Evolutionary conservation across 1,140 invertebrate genomes (phyloP), one percentile per base, ranked within the genome.

Genomic region (Euura lappo): DNA sequence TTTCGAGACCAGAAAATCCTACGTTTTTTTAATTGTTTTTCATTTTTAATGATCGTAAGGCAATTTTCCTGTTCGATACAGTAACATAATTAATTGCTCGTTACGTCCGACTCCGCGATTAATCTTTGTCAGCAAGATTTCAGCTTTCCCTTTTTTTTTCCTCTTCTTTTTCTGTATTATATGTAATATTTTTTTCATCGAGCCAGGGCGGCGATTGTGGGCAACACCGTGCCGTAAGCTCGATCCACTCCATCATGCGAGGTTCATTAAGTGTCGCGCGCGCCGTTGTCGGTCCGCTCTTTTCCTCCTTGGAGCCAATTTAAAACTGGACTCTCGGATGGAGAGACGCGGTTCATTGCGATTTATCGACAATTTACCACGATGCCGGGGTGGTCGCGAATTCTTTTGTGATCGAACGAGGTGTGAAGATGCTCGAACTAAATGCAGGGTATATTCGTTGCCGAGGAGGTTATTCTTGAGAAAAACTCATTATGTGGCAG

Each of bases 251-350:
- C 51, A 60, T 60, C 51, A 60, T 60, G 13, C 51, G 51, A 60
- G 51, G 51, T 60, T 60, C 51, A 60, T 60, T 60, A 60, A 60
- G 51, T 60, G 51, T 60, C 51, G 51, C 51, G 51, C 28, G 28
- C 51, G 13, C 13, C 51, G 6, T 60, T n/a, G 51, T 28, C 28
- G 28, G 28, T 28, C 28, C 28, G 28, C 28, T 28, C 51, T n/a
- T n/a, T 8, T 60, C 13, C 28, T 28, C 28, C 28, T 28, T 28
- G 28, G 28, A 28, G 28, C 28, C 28, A 28, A 28, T 60, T 60
- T 60, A 60, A 60, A 60, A 60, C 51, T 60, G 51, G 6, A 60
- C 47, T 7, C 51, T n/a, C 51, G 51, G 3, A 28, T 28, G 28
- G 28, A 28, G 28, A 28, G 28, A 28, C 28, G 28, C 28, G 28